Evolutionary conservation across 2,888 invertebrate genomes (phyloP).

Genomic region (Argynnis bischoffii): DNA sequence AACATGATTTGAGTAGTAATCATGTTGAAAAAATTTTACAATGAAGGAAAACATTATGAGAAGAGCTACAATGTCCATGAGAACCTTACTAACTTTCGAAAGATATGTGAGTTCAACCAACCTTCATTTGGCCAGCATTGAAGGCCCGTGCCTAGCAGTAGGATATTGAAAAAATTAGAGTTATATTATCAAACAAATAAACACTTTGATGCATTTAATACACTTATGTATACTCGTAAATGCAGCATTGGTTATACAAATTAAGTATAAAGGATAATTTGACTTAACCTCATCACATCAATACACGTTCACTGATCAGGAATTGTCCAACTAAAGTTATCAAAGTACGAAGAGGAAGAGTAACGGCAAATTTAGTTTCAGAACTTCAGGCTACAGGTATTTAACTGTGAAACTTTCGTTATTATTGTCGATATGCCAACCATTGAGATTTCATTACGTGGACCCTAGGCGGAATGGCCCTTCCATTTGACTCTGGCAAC

Average conservation of each 20-base stretch:
- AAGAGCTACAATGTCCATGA: too few species aligned
- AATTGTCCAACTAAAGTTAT: slow-evolving; percentile 15
- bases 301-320: slow-evolving; percentile 2
- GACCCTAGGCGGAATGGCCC: slow-evolving; percentile 27
- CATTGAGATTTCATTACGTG: slow-evolving; percentile 40
- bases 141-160: too few species aligned
- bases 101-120: too few species aligned
- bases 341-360: slow-evolving; percentile 22
- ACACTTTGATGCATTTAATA: too few species aligned
- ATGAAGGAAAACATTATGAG: too few species aligned
- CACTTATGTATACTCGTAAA: too few species aligned
- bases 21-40: too few species aligned
- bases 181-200: too few species aligned
- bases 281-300: background rate
- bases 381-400: slow-evolving; percentile 29
- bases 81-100: too few species aligned
- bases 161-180: too few species aligned
- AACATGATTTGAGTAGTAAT: too few species aligned
- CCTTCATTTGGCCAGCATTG: too few species aligned
- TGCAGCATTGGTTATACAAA: background rate
- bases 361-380: slow-evolving; percentile 27
- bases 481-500: slow-evolving; percentile 23
- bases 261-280: background rate
- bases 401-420: slow-evolving; percentile 35
- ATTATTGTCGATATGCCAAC: slow-evolving; percentile 38